Evolutionary conservation across 2,113 vertebrate genomes (phyloP).

Genomic region (Donacobius atricapilla): DNA sequence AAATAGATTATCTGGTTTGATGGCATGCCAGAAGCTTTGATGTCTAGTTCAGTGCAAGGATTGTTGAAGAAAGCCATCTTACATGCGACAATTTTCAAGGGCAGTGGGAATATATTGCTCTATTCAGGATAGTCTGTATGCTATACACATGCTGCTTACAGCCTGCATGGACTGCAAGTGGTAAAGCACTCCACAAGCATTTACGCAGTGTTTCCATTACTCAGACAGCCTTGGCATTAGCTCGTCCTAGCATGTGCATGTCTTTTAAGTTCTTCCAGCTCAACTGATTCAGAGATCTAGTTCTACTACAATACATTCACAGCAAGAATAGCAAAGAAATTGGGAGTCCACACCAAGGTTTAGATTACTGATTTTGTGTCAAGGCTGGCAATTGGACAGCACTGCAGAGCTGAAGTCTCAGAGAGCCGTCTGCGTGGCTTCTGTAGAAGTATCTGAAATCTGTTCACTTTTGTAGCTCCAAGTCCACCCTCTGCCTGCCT

Average conservation of each 20-base stretch:
- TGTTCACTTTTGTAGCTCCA: not conserved
- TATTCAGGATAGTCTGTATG: not conserved
- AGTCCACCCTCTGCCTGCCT: not conserved
- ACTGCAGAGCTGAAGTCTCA: not conserved
- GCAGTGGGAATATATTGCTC: not conserved
- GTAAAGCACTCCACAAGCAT: not conserved
- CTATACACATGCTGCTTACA: not conserved
- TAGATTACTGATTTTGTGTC: not conserved
- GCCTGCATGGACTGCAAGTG: not conserved
- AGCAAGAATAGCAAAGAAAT: not conserved
- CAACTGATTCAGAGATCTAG: not conserved
- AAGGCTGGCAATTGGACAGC: not conserved
- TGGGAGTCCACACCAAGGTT: fast-evolving
- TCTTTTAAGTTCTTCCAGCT: not conserved
- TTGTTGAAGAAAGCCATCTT: not conserved
- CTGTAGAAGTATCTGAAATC: not conserved
- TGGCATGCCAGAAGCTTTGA: constrained; percentile 18
- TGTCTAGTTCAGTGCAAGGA: not conserved
- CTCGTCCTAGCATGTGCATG: not conserved
- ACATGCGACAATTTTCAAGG: constrained; percentile 9
- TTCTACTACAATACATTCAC: not conserved
- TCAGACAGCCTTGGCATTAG: not conserved
- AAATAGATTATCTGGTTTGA: constrained; percentile 53
- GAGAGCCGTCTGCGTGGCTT: not conserved
- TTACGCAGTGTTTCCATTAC: not conserved